A percentile compares a stretch with the other conserved stretches of the same genome.
Evolutionary conservation across 2,797 vertebrate genomes (phyloP).

Genomic region (Enteromius paludinosus): DNA sequence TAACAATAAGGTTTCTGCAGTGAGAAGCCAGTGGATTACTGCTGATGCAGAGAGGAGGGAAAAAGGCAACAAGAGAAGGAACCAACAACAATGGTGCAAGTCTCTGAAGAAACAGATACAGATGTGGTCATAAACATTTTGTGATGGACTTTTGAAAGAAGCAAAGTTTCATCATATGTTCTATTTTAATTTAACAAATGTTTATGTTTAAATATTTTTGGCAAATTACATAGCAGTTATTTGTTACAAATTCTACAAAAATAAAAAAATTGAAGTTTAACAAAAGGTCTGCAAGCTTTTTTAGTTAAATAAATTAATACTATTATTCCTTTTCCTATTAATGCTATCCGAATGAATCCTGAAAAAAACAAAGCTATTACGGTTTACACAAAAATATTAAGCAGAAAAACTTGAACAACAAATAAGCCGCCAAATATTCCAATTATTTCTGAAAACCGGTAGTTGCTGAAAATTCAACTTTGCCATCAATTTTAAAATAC

Average conservation of each 20-base stretch:
- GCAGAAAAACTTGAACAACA: background rate
- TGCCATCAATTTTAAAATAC: background rate
- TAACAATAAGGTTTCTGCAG: slow-evolving; percentile 33
- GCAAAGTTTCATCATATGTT: background rate
- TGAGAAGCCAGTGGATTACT: slow-evolving; percentile 47
- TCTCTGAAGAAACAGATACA: slow-evolving; percentile 1
- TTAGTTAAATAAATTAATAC: background rate
- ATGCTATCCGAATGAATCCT: background rate
- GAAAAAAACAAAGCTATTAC: background rate
- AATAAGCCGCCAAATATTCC: background rate
- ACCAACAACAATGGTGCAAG: background rate
- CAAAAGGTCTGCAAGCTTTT: background rate
- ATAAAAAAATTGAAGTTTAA: background rate
- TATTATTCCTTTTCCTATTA: background rate
- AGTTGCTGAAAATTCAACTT: too few relatives aligned
- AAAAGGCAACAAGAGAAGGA: slow-evolving; percentile 4
- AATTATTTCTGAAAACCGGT: background rate
- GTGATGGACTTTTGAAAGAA: background rate
- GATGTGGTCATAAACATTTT: background rate
- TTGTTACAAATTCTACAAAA: background rate
- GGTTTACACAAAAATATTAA: background rate
- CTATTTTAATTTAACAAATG: background rate
- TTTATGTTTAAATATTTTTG: background rate
- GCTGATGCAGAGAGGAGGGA: background rate
- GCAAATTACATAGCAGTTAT: background rate